phyloP scores from a whole-genome alignment of 2,797 vertebrate species.

The Tapirus indicus region DNA sequence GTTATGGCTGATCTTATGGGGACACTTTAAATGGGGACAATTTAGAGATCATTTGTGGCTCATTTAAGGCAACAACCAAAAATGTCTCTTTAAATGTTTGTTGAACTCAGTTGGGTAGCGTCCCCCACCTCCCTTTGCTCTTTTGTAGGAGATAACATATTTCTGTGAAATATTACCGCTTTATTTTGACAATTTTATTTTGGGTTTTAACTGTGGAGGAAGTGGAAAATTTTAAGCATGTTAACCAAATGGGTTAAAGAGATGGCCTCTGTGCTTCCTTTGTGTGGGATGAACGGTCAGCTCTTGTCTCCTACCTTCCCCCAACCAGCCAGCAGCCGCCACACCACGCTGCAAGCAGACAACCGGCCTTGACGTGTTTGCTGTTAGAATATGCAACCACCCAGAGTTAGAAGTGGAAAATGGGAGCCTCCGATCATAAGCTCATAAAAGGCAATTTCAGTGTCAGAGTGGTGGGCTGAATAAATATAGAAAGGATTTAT shows the following conservation, averaged over 20 bases:
- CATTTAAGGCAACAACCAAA: conserved; percentile 8
- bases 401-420: conserved; percentile 85
- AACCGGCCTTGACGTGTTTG: conserved; percentile 11
- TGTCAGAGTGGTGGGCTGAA: conserved; percentile 85
- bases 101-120: not conserved
- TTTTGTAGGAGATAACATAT: not conserved
- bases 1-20: not conserved
- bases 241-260: conserved; percentile 73
- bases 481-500: conserved; percentile 89
- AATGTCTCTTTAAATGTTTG: not conserved
- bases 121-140: not conserved
- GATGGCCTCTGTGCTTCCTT: conserved; percentile 72
- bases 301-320: not conserved
- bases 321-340: conserved; percentile 46
- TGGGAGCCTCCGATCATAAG: conserved; percentile 86
- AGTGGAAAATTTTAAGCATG: conserved; percentile 70
- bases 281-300: conserved; percentile 65
- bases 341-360: not conserved
- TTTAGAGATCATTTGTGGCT: not conserved
- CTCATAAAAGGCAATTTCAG: conserved; percentile 88
- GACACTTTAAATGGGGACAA: not conserved
- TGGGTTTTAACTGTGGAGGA: conserved; percentile 25
- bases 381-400: conserved; percentile 78
- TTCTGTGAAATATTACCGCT: conserved; percentile 52
- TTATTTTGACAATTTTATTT: conserved; percentile 66